Conservation (phyloP, 2,888 invertebrate genomes). For the Limnephilus auricula region DNA sequence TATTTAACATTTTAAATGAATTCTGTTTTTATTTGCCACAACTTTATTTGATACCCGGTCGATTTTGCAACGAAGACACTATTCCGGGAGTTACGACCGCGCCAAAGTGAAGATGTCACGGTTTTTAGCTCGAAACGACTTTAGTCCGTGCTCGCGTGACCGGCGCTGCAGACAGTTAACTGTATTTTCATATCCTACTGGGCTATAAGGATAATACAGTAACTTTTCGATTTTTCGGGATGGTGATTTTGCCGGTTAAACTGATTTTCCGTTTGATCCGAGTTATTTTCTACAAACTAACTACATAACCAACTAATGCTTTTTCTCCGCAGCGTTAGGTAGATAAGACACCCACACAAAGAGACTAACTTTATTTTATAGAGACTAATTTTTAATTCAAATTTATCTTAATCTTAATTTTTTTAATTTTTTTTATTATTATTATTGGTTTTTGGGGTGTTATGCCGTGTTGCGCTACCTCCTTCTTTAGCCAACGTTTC, state of each 20-base stretch:
- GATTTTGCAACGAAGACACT: constrained; percentile 11
- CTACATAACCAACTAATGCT: no score
- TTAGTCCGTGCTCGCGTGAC: constrained; percentile 25
- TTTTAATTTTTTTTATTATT: no score
- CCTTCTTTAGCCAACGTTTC: no score
- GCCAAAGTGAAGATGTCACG: constrained; percentile 41
- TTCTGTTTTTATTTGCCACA: neutral
- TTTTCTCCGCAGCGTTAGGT: no score
- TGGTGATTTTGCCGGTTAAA: neutral
- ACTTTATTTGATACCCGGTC: neutral
- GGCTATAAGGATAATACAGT: neutral
- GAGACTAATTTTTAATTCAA: no score
- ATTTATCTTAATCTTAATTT: no score
- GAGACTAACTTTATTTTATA: no score
- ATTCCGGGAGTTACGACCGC: neutral
- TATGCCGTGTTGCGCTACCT: no score
- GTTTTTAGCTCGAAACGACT: constrained; percentile 23
- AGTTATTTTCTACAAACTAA: no score
- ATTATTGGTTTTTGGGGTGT: no score
- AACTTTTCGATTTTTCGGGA: neutral
- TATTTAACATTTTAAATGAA: neutral
- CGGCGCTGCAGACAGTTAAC: neutral
- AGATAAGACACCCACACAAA: no score
- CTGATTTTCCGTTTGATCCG: neutral
- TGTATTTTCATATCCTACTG: neutral